These are phyloP conservation scores for Hyposoter dolosus DNA, from an alignment of 2,888 invertebrate genomes.

Conservation along the genomic window DNA sequence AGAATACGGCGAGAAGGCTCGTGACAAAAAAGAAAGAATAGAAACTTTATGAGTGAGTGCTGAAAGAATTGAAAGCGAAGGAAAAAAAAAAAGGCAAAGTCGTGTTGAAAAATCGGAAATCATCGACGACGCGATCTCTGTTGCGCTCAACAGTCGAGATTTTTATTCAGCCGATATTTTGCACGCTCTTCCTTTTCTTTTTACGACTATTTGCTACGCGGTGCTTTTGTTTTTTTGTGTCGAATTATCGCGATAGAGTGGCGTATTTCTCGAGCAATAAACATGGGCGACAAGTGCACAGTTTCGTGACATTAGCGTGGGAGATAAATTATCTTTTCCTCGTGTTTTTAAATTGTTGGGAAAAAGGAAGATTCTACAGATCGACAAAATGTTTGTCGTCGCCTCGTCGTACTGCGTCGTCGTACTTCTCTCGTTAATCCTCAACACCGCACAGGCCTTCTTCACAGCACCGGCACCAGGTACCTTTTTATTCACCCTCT, in stretches of 20 bases:
- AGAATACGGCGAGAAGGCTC: neutral
- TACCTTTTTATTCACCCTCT: conserved; percentile 30
- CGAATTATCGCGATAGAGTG: neutral
- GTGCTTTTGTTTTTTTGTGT: neutral
- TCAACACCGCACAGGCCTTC: conserved; percentile 78
- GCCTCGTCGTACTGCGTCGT: conserved; percentile 78
- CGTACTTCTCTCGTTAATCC: conserved; percentile 75
- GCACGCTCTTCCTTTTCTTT: neutral
- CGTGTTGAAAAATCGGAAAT: neutral
- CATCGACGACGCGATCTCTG: neutral
- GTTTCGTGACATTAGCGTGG: conserved; percentile 15
- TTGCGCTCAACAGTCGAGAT: neutral
- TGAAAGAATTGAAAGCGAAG: neutral
- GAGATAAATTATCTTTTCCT: conserved; percentile 1
- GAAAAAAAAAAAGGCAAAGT: neutral
- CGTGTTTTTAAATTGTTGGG: neutral
- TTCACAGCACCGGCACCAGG: conserved; percentile 78
- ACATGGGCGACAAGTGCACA: conserved; percentile 16
- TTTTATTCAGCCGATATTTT: neutral
- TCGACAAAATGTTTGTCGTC: conserved; percentile 77
- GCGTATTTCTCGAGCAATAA: neutral
- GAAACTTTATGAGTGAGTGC: neutral
- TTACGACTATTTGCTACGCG: neutral
- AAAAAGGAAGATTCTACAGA: neutral
- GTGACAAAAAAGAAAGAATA: neutral